Conservation (phyloP, 2,113 vertebrate species). For the Muntiacus muntjak region DNA sequence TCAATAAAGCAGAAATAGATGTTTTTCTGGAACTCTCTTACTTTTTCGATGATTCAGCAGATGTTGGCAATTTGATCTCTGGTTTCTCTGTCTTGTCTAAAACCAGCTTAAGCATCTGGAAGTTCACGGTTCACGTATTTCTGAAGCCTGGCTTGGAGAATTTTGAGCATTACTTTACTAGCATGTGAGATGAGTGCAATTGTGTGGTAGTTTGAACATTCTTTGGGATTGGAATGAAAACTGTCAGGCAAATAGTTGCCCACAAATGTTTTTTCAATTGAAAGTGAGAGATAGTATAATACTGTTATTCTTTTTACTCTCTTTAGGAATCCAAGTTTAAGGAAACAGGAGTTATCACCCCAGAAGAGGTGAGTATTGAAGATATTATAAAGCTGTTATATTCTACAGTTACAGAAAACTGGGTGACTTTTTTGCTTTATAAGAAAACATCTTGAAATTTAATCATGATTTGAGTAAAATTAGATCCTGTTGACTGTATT, state of each 20-base stretch:
- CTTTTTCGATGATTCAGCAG: no score
- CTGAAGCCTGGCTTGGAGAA: no score
- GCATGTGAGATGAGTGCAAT: no score
- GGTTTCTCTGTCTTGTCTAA: no score
- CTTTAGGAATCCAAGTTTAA: conserved; percentile 98
- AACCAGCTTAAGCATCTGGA: no score
- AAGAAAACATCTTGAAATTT: conserved; percentile 5
- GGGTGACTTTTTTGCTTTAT: not conserved
- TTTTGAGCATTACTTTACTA: no score
- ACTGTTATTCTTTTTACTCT: conserved; percentile 40
- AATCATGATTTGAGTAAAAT: conserved; percentile 12
- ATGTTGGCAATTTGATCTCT: no score
- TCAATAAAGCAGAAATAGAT: no score
- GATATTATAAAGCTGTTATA: not conserved
- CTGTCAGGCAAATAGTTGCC: not conserved
- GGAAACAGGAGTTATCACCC: conserved; percentile 98
- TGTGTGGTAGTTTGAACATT: no score
- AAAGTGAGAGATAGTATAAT: not conserved
- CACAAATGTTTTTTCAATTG: not conserved
- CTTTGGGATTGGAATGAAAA: no score
- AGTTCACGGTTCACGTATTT: no score
- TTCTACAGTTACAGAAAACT: not conserved
- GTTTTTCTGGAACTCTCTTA: no score
- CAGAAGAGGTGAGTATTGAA: conserved; percentile 91
- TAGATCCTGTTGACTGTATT: not conserved